Conservation (phyloP, 2,113 vertebrate species). For the Mohoua ochrocephala region DNA sequence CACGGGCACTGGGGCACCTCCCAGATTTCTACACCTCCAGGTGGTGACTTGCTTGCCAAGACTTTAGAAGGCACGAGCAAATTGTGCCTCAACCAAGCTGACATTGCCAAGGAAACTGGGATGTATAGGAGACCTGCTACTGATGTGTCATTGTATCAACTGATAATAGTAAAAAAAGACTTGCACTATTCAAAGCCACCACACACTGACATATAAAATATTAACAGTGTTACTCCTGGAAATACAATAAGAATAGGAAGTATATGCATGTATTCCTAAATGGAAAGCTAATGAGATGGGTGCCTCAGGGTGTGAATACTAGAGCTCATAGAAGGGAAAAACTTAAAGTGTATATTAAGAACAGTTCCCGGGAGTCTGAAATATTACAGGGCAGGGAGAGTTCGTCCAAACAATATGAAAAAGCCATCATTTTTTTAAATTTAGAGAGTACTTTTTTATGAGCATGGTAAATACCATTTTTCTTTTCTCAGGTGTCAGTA, state of each 20-base stretch:
- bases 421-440: background rate
- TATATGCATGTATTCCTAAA: background rate
- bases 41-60: accelerated
- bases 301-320: background rate
- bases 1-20: background rate
- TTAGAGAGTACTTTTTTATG: background rate
- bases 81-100: background rate
- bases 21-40: too few relatives aligned
- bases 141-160: background rate
- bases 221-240: background rate
- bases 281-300: background rate
- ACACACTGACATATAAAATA: background rate
- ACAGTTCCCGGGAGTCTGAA: background rate
- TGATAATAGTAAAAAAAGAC: background rate
- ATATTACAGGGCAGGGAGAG: background rate
- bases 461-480: accelerated
- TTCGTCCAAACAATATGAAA: background rate
- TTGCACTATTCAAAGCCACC: background rate
- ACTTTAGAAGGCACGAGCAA: background rate
- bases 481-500: background rate
- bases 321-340: background rate
- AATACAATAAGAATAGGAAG: background rate
- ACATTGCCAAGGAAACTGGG: background rate
- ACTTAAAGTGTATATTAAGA: background rate
- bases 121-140: background rate